A percentile compares a stretch with the other conserved stretches of the same genome.
Evolutionary conservation across 1,140 invertebrate genomes (phyloP).

Genomic region (Aphis craccivora): DNA sequence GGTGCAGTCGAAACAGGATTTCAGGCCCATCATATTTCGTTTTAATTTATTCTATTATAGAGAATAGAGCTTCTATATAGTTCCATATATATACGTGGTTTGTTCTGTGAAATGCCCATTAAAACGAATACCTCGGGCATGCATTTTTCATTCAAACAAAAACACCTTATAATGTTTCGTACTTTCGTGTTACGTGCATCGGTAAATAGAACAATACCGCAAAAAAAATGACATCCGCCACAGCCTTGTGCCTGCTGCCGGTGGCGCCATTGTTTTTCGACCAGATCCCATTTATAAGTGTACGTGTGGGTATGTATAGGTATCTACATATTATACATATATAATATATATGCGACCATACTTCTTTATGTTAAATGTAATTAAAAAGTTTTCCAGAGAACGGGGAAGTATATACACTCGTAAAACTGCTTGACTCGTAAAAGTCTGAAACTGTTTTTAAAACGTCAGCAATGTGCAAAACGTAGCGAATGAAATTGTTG

Average conservation of each 20-base stretch:
- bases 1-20: neutral
- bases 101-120: conserved; percentile 32
- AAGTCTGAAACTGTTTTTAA: conserved; percentile 45
- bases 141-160: conserved; percentile 37
- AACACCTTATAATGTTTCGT: conserved; percentile 25
- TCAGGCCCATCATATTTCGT: neutral
- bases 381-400: conserved; percentile 36
- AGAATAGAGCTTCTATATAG: neutral
- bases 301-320: neutral
- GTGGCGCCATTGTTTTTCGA: conserved; percentile 38
- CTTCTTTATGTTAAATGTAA: conserved; percentile 32
- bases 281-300: conserved; percentile 20
- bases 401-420: neutral
- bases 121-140: neutral
- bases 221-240: conserved; percentile 38
- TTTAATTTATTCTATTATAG: neutral
- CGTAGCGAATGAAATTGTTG: conserved; percentile 21
- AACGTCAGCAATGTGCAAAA: conserved; percentile 25
- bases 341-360: neutral
- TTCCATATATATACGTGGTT: neutral
- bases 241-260: neutral
- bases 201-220: conserved; percentile 13
- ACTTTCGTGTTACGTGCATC: neutral
- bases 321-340: neutral
- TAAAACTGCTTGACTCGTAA: conserved; percentile 30